A percentile compares a stretch with the other conserved stretches of the same genome.
Conservation (phyloP, 2,888 invertebrate species). For the Mesorhabditis spiculigera region DNA sequence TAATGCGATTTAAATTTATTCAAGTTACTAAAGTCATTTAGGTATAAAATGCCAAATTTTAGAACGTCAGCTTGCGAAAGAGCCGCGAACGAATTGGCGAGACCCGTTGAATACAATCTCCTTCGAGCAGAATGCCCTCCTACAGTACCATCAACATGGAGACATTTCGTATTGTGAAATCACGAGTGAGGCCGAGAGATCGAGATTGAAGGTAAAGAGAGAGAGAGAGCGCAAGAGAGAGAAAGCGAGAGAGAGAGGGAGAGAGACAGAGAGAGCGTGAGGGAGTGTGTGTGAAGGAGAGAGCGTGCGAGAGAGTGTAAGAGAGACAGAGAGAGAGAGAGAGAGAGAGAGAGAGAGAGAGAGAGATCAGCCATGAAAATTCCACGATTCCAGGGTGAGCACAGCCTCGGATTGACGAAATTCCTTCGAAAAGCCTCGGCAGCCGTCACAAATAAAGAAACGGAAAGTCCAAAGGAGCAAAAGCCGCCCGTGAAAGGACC, state of each 20-base stretch:
- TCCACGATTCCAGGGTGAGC: conserved; percentile 15
- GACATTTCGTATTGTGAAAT: conserved; percentile 54
- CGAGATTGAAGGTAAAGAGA: conserved; percentile 14
- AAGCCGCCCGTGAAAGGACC: conserved; percentile 8
- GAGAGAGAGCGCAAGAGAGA: no score
- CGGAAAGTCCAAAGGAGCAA: conserved; percentile 12
- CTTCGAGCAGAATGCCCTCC: conserved; percentile 31
- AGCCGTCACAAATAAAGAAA: conserved; percentile 28
- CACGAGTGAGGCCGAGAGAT: conserved; percentile 39
- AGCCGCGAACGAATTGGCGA: conserved; percentile 19
- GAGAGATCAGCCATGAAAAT: no score
- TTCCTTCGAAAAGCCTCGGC: conserved; percentile 37
- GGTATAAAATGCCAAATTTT: conserved; percentile 4
- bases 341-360: no score
- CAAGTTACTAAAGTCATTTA: no score
- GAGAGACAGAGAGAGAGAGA: no score
- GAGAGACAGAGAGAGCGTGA: conserved; percentile 16
- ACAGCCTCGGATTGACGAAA: conserved; percentile 30
- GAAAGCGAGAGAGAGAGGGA: conserved; percentile 11
- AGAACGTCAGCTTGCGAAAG: conserved; percentile 25
- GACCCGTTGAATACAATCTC: conserved; percentile 23
- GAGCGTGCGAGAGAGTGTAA: no score
- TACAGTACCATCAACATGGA: conserved; percentile 52
- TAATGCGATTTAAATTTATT: no score
- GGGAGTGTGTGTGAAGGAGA: no score